A percentile compares a stretch with the other conserved stretches of the same genome.
Evolutionary conservation across 2,797 vertebrate species (phyloP).

Genomic region (Myotis findleyi): DNA sequence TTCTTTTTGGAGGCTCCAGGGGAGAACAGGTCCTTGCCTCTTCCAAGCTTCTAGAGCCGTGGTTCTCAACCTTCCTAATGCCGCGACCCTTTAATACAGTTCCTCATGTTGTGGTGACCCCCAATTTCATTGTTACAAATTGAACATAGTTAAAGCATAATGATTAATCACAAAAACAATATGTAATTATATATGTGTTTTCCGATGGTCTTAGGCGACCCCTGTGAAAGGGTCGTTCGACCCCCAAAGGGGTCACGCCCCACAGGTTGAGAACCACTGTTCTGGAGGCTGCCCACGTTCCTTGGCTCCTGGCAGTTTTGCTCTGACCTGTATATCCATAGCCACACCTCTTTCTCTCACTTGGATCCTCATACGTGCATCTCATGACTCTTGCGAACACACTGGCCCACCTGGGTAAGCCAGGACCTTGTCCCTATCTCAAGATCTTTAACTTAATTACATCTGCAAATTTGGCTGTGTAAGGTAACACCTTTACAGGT

Average conservation of each 20-base stretch:
- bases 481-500: neutral
- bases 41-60: neutral
- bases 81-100: too few relatives aligned
- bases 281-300: too few relatives aligned
- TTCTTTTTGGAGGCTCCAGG: neutral
- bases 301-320: fast-evolving
- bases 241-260: too few relatives aligned
- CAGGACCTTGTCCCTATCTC: neutral
- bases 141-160: too few relatives aligned
- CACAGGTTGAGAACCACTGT: too few relatives aligned
- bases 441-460: neutral
- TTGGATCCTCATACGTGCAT: neutral
- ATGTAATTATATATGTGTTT: too few relatives aligned
- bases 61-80: too few relatives aligned
- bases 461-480: neutral
- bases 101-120: too few relatives aligned
- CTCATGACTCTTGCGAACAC: neutral
- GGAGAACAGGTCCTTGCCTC: neutral
- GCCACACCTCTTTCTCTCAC: neutral
- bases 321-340: neutral
- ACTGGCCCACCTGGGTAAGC: neutral
- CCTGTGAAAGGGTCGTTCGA: too few relatives aligned
- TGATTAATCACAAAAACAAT: too few relatives aligned
- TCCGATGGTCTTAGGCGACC: too few relatives aligned
- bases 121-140: too few relatives aligned